These are phyloP conservation scores for Typhlichthys eigenmanni DNA, from an alignment of 2,797 vertebrate species.

Conservation along the genomic window DNA sequence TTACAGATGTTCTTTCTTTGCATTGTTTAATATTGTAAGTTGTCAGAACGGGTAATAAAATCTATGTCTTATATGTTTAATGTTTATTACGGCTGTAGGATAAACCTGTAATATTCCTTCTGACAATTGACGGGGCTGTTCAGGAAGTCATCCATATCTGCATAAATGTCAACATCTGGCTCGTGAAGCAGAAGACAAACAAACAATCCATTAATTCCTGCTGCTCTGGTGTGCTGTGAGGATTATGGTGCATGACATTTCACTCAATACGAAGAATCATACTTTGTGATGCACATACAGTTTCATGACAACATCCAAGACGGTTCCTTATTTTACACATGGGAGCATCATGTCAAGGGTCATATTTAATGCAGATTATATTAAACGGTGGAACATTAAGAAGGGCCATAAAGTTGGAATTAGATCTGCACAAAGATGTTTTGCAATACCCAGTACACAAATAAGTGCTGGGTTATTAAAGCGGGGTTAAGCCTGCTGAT, in stretches of 20 bases:
- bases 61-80: slow-evolving; percentile 43
- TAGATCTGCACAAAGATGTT: too few species aligned
- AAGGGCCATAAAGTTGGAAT: too few species aligned
- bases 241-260: too few species aligned
- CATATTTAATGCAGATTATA: too few species aligned
- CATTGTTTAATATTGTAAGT: slow-evolving; percentile 36
- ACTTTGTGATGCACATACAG: too few species aligned
- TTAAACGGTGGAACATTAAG: too few species aligned
- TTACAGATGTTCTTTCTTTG: too few species aligned
- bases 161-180: slow-evolving; percentile 42
- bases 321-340: background rate
- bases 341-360: too few species aligned
- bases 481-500: too few species aligned
- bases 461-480: too few species aligned
- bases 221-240: background rate
- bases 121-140: slow-evolving; percentile 20
- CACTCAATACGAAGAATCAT: too few species aligned
- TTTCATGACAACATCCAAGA: background rate
- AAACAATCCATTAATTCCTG: slow-evolving; percentile 7
- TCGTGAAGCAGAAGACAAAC: background rate
- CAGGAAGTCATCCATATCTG: slow-evolving; percentile 35
- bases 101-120: slow-evolving; percentile 46
- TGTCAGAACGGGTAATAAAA: slow-evolving; percentile 61
- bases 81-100: slow-evolving; percentile 41
- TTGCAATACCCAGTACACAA: too few species aligned